phyloP scores from a whole-genome alignment of 2,113 vertebrate species.

The Anolis carolinensis region DNA sequence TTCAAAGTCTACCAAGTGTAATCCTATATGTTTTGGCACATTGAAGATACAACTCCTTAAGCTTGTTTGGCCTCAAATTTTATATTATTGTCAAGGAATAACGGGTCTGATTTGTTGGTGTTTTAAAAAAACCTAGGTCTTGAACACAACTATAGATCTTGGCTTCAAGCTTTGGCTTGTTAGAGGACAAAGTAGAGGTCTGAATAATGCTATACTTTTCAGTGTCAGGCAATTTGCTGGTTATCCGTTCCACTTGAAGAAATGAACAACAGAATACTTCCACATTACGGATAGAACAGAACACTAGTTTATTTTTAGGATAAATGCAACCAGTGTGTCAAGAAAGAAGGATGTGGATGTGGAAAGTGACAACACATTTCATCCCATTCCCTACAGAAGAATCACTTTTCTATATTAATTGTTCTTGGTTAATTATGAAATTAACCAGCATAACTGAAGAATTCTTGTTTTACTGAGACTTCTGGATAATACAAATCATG shows the following conservation, averaged over 20 bases:
- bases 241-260: background rate
- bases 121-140: background rate
- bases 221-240: background rate
- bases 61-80: too few species aligned
- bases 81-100: too few species aligned
- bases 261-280: background rate
- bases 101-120: background rate
- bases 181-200: background rate
- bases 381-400: background rate
- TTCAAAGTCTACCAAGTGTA: too few species aligned
- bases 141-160: background rate
- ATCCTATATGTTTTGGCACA: too few species aligned
- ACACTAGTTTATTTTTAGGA: background rate
- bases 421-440: background rate
- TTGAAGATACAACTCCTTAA: too few species aligned
- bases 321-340: background rate
- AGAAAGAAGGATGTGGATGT: background rate
- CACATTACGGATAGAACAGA: background rate
- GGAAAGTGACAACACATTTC: constrained; percentile 60
- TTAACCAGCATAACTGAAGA: background rate
- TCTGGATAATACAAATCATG: background rate
- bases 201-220: background rate
- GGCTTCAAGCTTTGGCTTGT: background rate
- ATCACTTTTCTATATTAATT: background rate
- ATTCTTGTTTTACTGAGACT: background rate